Evolutionary conservation across 2,888 invertebrate genomes (phyloP).

Genomic region (Microctonus hyperodae): DNA sequence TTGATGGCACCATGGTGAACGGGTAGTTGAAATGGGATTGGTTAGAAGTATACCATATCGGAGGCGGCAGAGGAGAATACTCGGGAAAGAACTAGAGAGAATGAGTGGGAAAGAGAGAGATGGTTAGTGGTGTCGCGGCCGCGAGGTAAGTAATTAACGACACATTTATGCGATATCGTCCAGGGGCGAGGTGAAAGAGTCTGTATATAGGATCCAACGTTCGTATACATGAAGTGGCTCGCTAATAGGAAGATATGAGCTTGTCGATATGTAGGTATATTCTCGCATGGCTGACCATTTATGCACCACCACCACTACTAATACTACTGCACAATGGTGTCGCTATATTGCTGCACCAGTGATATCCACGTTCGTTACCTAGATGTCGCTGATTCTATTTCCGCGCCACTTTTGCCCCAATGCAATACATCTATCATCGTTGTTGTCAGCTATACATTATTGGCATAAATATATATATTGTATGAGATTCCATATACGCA

Average conservation of each 20-base stretch:
- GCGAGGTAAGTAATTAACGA: constrained; percentile 57
- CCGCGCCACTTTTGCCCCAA: background rate
- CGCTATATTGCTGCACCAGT: background rate
- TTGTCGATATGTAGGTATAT: constrained; percentile 57
- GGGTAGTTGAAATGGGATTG: constrained; percentile 29
- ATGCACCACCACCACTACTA: constrained; percentile 13
- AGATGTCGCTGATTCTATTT: background rate
- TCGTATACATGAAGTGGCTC: constrained; percentile 53
- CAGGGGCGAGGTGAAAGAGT: constrained; percentile 45
- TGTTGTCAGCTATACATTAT: constrained; percentile 2
- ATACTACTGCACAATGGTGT: no score
- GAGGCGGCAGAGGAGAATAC: constrained; percentile 27
- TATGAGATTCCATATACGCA: constrained; percentile 4
- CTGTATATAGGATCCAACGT: constrained; percentile 42
- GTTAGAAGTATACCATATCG: constrained; percentile 21
- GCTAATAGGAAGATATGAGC: constrained; percentile 59
- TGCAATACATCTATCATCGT: background rate
- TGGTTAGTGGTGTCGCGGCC: constrained; percentile 50
- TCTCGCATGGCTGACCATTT: constrained; percentile 11
- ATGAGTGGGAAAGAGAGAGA: constrained; percentile 31
- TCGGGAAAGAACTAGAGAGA: no score
- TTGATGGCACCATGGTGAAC: constrained; percentile 41
- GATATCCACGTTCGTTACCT: background rate
- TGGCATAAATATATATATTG: background rate
- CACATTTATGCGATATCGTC: constrained; percentile 58